A percentile compares a stretch with the other conserved stretches of the same genome.
phyloP scores from a whole-genome alignment of 1,140 invertebrate species.

The Odontomachus brunneus region DNA sequence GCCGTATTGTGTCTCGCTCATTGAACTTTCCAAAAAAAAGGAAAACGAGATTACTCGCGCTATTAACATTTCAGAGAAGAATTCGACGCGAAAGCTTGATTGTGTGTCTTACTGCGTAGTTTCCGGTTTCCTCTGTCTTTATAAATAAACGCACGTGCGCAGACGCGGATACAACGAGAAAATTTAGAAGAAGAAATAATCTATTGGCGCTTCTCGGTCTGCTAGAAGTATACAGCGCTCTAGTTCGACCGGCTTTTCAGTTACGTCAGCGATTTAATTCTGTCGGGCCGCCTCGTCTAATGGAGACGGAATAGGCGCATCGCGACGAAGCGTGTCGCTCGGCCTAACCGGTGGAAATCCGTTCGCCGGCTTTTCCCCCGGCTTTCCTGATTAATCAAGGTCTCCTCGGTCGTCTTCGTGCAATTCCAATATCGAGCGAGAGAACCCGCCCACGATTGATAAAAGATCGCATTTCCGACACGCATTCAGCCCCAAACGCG shows the following conservation, averaged over 20 bases:
- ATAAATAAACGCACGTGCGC: too few species aligned
- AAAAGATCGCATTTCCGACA: constrained; percentile 20
- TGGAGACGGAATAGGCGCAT: constrained; percentile 32
- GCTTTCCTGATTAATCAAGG: constrained; percentile 43
- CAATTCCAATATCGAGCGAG: constrained; percentile 26
- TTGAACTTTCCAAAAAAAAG: constrained; percentile 27
- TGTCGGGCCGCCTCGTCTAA: constrained; percentile 30
- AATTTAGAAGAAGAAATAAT: background rate
- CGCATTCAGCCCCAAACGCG: constrained; percentile 1
- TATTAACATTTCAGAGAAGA: too few species aligned
- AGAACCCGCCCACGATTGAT: background rate
- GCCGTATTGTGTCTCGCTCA: background rate
- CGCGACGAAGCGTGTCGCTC: constrained; percentile 20
- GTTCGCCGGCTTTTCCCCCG: background rate
- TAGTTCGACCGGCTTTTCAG: constrained; percentile 31
- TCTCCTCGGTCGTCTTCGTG: constrained; percentile 6
- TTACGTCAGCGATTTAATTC: constrained; percentile 66
- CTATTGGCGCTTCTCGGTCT: background rate
- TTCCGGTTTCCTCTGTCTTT: too few species aligned
- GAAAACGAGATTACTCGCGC: constrained; percentile 3
- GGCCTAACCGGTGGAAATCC: constrained; percentile 42
- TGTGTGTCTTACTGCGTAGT: too few species aligned
- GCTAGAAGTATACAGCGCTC: constrained; percentile 4
- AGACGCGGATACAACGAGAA: too few species aligned
- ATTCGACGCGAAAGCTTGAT: too few species aligned